Base-by-base conservation (phyloP, 2,113 vertebrate genomes). In the Siniperca knerii region DNA sequence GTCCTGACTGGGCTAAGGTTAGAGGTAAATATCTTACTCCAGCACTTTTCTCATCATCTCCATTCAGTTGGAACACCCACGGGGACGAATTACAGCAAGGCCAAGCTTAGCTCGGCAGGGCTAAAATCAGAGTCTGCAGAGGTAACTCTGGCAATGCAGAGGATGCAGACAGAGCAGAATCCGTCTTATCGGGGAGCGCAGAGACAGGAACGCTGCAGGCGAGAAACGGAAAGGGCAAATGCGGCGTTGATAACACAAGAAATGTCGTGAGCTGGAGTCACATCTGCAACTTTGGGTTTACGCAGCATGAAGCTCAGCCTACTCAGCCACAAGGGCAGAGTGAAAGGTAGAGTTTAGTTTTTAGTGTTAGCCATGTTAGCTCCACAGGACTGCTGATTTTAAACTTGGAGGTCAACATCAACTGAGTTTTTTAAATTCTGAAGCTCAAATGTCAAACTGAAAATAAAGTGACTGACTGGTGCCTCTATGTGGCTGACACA, bases 11-110 rank as follows among this genome's bases (percentile, higher is more conserved):
- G 64, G 69, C 50, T 77, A 44, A 74, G 68, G 61, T 86, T 70
- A 77, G 73, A 84, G 73, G 64, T 77, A 85, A 81, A 82, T 25
- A 21, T 86, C 80, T 58, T 83, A 85, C 90, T 75, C 50, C 80
- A 90, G 89, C 93, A 90, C 72, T 90, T 93, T 85, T 81, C 46
- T 46, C 65, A 84, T 84, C 77, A 69, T 75, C 87, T 87, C 85
- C 77, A 77, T 66, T 83, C 75, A 85, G 64, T 83, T 67, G 68
- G 77, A 89, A 89, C 71, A 83, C 82, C 89, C 89, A 21, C 11
- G 83, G 87, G 86, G 79, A 40, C 33, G 46, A 85, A 85, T 83
- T 85, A 76, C 61, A 84, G 77, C 78, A 37, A 77, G 75, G 84
- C 42, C 65, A 73, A 72, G 82, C 83, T 81, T 42, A 35, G 75